These are phyloP conservation scores for Oophaga pumilio DNA, from an alignment of 2,113 vertebrate genomes.

Conservation along the genomic window DNA sequence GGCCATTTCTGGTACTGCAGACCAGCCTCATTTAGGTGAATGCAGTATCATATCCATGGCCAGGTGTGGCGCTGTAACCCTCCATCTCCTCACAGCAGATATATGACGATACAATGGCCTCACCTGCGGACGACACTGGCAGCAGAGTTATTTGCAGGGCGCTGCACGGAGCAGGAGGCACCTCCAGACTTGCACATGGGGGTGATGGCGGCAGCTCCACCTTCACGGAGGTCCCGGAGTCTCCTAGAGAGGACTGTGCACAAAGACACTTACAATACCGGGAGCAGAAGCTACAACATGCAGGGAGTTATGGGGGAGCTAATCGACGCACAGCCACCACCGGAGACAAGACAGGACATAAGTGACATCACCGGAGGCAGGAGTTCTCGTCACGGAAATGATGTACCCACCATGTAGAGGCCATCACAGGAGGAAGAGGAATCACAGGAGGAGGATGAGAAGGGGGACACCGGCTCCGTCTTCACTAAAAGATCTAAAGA, in stretches of 20 bases:
- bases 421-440: constrained; percentile 70
- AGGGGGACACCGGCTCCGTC: constrained; percentile 83
- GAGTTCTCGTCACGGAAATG: background rate
- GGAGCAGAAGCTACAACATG: background rate
- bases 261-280: background rate
- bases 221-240: constrained; percentile 12
- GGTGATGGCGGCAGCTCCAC: constrained; percentile 36
- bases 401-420: constrained; percentile 62
- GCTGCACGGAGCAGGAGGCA: background rate
- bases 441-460: constrained; percentile 78
- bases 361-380: background rate
- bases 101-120: background rate
- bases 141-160: constrained; percentile 51
- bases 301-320: background rate
- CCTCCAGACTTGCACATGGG: constrained; percentile 1
- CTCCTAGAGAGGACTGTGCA: constrained; percentile 21
- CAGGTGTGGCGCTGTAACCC: too few species aligned
- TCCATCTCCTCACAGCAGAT: too few species aligned
- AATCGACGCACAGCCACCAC: background rate
- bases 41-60: too few species aligned
- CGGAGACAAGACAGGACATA: background rate
- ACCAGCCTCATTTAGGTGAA: too few species aligned
- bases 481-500: constrained; percentile 84
- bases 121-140: constrained; percentile 31
- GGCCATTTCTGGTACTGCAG: too few species aligned